phyloP scores from a whole-genome alignment of 2,888 invertebrate genomes.

The Dasysyrphus tricinctus region DNA sequence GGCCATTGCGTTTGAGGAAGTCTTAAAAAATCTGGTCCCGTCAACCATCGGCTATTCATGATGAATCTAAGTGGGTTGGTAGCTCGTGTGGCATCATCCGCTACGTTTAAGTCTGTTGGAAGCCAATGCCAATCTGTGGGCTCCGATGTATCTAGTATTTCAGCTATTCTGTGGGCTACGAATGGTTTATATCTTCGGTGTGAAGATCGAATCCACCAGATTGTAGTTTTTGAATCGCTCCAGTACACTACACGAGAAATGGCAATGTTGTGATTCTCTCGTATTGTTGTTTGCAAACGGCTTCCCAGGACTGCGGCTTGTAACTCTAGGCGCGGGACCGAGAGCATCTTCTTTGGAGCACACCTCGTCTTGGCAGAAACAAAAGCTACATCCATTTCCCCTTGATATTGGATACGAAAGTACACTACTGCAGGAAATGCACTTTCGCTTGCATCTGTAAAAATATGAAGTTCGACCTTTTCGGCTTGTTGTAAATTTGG shows the following conservation, averaged over 20 bases:
- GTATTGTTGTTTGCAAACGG: constrained; percentile 16
- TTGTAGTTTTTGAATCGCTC: constrained; percentile 4
- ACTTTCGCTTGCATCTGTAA: not conserved
- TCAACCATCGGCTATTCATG: too few species aligned
- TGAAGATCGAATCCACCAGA: not conserved
- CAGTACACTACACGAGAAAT: not conserved
- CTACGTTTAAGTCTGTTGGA: too few species aligned
- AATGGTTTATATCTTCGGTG: not conserved
- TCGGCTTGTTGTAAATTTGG: not conserved
- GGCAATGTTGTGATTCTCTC: not conserved
- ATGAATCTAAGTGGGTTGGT: too few species aligned
- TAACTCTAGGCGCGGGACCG: constrained; percentile 13
- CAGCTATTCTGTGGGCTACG: too few species aligned
- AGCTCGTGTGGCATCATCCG: too few species aligned
- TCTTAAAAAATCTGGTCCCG: too few species aligned
- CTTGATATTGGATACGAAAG: not conserved
- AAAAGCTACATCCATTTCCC: not conserved
- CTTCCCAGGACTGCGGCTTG: constrained; percentile 30
- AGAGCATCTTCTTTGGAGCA: constrained; percentile 8
- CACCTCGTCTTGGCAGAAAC: constrained; percentile 2
- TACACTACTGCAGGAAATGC: constrained; percentile 43
- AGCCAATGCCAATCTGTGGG: too few species aligned
- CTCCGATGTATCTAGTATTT: too few species aligned
- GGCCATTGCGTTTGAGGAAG: too few species aligned
- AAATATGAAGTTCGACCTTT: constrained; percentile 44